These are phyloP conservation scores for Mycteria americana DNA, from an alignment of 2,797 vertebrate species.

Conservation along the genomic window DNA sequence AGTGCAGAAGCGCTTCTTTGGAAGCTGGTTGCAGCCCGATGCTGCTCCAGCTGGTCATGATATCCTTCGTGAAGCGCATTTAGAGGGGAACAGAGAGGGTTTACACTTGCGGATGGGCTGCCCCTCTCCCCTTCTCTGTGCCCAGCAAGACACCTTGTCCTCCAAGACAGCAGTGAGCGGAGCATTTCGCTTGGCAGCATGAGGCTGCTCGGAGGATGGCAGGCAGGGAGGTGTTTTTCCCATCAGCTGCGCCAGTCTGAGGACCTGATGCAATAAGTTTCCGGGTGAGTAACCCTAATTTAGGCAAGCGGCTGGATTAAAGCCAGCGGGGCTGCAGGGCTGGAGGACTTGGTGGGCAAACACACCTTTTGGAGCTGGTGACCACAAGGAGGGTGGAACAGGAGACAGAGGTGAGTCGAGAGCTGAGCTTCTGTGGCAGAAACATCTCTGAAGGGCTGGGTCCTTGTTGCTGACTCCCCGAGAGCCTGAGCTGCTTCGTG, in stretches of 20 bases:
- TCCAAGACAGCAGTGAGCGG: rapidly evolving
- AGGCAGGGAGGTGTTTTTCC: neutral
- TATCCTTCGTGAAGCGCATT: rapidly evolving
- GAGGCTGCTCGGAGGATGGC: neutral
- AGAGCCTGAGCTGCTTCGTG: neutral
- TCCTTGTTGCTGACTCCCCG: neutral
- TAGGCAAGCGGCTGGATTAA: neutral
- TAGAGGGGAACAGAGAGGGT: neutral
- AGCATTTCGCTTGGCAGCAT: rapidly evolving
- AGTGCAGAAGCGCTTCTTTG: neutral
- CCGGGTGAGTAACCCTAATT: neutral
- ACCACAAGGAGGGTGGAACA: neutral
- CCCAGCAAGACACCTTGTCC: neutral
- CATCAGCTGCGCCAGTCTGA: neutral
- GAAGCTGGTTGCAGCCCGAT: neutral
- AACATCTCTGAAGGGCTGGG: neutral
- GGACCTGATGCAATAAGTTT: neutral
- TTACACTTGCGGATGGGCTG: neutral
- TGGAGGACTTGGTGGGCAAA: neutral
- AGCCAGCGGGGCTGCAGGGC: neutral
- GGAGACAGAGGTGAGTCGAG: neutral
- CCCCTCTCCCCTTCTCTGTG: neutral
- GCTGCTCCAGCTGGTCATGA: neutral
- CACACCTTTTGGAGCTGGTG: neutral
- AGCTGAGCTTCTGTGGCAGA: neutral